Evolutionary conservation across 2,797 vertebrate species (phyloP).

Genomic region (Bufotes viridis): DNA sequence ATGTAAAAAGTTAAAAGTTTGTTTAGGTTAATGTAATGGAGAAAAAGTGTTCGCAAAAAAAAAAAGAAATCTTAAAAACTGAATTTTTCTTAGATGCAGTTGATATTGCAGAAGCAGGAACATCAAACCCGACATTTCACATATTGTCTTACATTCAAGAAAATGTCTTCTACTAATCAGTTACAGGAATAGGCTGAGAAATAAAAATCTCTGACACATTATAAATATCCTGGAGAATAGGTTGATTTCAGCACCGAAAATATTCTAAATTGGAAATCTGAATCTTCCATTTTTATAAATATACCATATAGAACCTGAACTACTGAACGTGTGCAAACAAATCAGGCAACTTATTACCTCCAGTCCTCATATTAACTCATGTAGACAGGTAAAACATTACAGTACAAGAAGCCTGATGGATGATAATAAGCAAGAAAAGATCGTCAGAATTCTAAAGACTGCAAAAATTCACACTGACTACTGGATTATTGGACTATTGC

Average conservation of each 20-base stretch:
- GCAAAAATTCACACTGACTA: not conserved
- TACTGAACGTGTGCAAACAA: not conserved
- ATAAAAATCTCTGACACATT: not conserved
- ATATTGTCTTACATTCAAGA: too few relatives aligned
- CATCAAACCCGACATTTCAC: too few relatives aligned
- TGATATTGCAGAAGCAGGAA: too few relatives aligned
- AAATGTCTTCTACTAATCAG: too few relatives aligned
- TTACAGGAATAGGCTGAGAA: not conserved
- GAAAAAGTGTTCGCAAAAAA: too few relatives aligned
- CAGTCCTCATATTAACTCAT: not conserved
- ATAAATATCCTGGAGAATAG: not conserved
- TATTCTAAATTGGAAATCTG: not conserved
- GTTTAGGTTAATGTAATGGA: too few relatives aligned
- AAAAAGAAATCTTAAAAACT: too few relatives aligned
- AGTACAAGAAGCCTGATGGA: not conserved
- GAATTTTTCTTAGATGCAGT: too few relatives aligned
- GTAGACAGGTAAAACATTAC: not conserved
- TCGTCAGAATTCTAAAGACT: not conserved
- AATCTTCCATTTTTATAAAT: conserved; percentile 7
- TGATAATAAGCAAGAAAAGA: not conserved
- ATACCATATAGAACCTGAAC: not conserved
- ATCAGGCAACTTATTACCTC: not conserved
- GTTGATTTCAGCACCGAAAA: not conserved
- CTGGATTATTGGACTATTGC: not conserved
- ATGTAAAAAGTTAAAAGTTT: too few relatives aligned